phyloP scores from a whole-genome alignment of 2,797 vertebrate species.

The Paguma larvata region DNA sequence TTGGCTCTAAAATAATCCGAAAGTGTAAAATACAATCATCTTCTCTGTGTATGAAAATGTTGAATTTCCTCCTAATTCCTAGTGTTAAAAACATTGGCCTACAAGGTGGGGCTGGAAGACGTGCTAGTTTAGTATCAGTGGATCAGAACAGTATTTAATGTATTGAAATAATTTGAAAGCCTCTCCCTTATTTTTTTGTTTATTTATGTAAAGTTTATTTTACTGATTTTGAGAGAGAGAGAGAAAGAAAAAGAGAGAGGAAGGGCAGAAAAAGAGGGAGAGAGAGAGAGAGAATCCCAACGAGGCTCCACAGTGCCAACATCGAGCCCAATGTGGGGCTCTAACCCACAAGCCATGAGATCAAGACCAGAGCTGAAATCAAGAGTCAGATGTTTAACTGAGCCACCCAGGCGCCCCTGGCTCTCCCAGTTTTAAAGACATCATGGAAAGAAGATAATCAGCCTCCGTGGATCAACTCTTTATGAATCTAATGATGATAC shows the following conservation, averaged over 20 bases:
- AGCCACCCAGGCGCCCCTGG: too few species aligned
- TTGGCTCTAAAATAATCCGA: slow-evolving; percentile 7
- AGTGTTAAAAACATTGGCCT: background rate
- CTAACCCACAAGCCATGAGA: too few species aligned
- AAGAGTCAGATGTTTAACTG: too few species aligned
- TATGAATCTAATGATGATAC: slow-evolving; percentile 23
- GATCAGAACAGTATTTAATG: background rate
- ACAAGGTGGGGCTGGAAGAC: background rate
- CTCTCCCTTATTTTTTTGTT: background rate
- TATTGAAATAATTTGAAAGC: background rate
- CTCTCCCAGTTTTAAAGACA: background rate
- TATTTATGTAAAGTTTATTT: too few species aligned
- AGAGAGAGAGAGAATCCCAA: too few species aligned
- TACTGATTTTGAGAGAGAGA: too few species aligned
- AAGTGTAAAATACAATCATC: background rate
- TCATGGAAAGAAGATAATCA: background rate
- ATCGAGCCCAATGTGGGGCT: too few species aligned
- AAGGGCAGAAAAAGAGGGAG: too few species aligned
- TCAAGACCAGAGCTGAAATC: too few species aligned
- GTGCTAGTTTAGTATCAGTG: background rate
- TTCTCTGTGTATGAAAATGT: background rate
- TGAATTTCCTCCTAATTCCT: slow-evolving; percentile 32
- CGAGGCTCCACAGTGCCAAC: too few species aligned
- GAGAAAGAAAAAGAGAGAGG: too few species aligned
- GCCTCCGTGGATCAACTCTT: background rate